Evolutionary conservation across 2,888 invertebrate genomes (phyloP), one percentile per base, ranked within the genome.

Genomic region (Mactromeris polynyma): DNA sequence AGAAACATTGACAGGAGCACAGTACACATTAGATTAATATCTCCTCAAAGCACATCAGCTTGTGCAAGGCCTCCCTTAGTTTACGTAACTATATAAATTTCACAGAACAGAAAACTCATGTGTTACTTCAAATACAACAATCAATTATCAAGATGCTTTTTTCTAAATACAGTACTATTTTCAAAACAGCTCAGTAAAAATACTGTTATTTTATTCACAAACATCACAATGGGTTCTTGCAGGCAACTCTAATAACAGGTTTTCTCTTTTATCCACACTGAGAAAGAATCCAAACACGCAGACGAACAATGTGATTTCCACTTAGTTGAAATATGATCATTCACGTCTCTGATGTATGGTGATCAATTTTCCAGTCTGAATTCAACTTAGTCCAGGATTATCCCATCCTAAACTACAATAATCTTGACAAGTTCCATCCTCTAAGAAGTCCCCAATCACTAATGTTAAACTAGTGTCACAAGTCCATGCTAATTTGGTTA

Each of bases 401-500:
- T n/a, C 9, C 26, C 58, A 11, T 64, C 58, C 11, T 64, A 26
- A 64, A 21, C n/a, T 7, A 26, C 58, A 64, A 64, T 64, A 64
- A n/a, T 6, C 58, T 26, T 64, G 58, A 64, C 58, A 64, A 64
- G 26, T 26, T 64, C 58, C 58, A 58, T 19, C 21, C 58, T 26
- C 58, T 64, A 26, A 64, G 58, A 64, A 64, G 19, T 77, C 40
- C 77, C 36, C n/a, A 33, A 33, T 21, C 36, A n/a, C 77, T 38
- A 77, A 77, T 77, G 77, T n/a, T 54, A 81, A 11, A 26, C 17
- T n/a, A 19, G 46, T 81, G 81, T 36, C 81, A 46, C 33, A 36
- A 51, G 81, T 26, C 51, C 54, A 33, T 33, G 54, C 51, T 81
- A 81, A 81, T 40, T 77, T 77, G n/a, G 77, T 77, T 77, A 77